Evolutionary conservation across 2,113 vertebrate genomes (phyloP).

Genomic region (Falcunculus frontatus): DNA sequence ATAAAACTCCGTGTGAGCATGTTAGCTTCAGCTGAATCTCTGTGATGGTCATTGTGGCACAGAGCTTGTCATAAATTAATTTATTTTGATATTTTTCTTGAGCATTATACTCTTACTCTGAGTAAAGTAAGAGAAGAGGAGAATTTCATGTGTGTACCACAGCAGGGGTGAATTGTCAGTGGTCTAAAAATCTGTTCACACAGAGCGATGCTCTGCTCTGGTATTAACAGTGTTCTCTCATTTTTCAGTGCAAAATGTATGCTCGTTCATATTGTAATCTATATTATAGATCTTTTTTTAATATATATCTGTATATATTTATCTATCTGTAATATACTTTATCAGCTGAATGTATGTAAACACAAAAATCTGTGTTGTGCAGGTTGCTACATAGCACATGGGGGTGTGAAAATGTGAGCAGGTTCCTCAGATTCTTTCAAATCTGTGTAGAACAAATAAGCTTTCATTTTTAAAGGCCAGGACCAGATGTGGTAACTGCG

Average conservation of each 20-base stretch:
- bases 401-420: neutral
- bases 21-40: neutral
- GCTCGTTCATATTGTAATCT: neutral
- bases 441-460: neutral
- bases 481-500: neutral
- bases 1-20: neutral
- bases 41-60: neutral
- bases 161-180: neutral
- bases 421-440: neutral
- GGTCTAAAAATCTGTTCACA: neutral
- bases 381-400: neutral
- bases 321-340: neutral
- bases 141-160: neutral
- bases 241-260: neutral
- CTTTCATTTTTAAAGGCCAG: slow-evolving; percentile 24
- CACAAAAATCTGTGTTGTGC: neutral
- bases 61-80: neutral
- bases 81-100: neutral
- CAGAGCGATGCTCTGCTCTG: neutral
- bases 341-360: neutral
- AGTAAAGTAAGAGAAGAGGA: neutral
- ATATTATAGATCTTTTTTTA: neutral
- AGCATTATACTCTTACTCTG: neutral
- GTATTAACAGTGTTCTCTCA: neutral
- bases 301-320: neutral